phyloP scores from a whole-genome alignment of 2,797 vertebrate genomes.

The Okamejei kenojei region DNA sequence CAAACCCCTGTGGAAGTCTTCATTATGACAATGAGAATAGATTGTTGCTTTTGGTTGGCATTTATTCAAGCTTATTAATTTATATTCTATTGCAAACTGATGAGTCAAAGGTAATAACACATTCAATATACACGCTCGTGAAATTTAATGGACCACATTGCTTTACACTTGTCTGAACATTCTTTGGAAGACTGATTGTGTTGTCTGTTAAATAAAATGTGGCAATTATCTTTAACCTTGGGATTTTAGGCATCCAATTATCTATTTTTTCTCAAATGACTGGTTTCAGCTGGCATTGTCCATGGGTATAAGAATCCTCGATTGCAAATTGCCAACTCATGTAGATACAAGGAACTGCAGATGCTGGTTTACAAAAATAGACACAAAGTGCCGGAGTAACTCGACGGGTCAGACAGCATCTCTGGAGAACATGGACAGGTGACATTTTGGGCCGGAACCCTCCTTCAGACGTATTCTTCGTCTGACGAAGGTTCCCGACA shows the following conservation, averaged over 20 bases:
- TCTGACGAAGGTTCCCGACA: too few relatives aligned
- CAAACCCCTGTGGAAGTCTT: background rate
- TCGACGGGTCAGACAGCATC: too few relatives aligned
- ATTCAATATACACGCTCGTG: background rate
- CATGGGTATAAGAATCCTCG: background rate
- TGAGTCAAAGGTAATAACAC: background rate
- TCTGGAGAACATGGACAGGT: too few relatives aligned
- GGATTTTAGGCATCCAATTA: background rate
- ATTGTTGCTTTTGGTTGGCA: background rate
- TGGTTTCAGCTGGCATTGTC: background rate
- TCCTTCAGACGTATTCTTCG: too few relatives aligned
- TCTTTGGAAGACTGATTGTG: background rate
- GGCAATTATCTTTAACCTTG: constrained; percentile 5
- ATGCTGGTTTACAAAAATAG: too few relatives aligned
- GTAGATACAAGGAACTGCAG: too few relatives aligned
- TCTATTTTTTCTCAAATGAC: background rate
- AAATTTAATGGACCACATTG: background rate
- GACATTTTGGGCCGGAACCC: too few relatives aligned
- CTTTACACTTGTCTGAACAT: background rate
- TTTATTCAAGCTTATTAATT: constrained; percentile 8
- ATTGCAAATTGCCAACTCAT: too few relatives aligned
- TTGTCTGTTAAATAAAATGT: background rate
- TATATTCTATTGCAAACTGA: background rate
- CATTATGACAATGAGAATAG: background rate
- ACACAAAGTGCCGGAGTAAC: too few relatives aligned